Evolutionary conservation across 2,888 invertebrate species (phyloP), one percentile per base, ranked within the genome.

Genomic region (Salticus scenicus): DNA sequence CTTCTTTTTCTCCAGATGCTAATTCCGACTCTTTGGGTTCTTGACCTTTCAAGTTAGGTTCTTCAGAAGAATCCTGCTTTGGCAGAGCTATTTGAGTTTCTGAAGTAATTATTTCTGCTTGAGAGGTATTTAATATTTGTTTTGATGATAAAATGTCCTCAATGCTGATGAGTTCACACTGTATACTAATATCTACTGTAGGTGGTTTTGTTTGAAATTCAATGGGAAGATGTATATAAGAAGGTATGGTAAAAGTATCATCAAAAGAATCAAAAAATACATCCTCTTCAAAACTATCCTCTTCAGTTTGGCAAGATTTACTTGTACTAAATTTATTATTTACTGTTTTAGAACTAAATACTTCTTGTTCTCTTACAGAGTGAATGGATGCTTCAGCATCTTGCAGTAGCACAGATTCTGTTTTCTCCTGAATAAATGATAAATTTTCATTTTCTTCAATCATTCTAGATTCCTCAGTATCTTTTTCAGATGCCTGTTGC

Each of bases 251-350:
- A 51, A 71, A 57, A 33, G 76, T 51, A 64, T 85, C 85, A 75
- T 85, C 85, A 70, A 85, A 79, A 41, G 85, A 79, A 42, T 85
- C 85, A 70, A 75, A 85, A 70, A 85, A 85, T 7, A 41, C 30
- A 27, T 85, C 85, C 31, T 85, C 85, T 66, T 85, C 85, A 69
- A 77, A 85, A 47, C 72, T 75, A 10, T 85, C 85, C n/a, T n/a
- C n/a, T 33, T 85, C 85, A n/a, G 85, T 85, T 47, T 85, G 85
- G 28, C 79, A 85, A 20, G 74, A 74, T 69, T 84, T 77, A 37
- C 73, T 78, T n/a, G 69, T 69, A 17, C 41, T 78, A 41, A 66
- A 77, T 51, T 30, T 83, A 66, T 66, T 71, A 10, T n/a, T n/a
- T 1, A 30, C 20, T 10, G 37, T 20, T 24, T 33, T 33, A n/a